Percentiles rank a stretch among this genome's conserved stretches.
phyloP scores from a whole-genome alignment of 1,140 invertebrate genomes.

The Nixonia krombeini region DNA sequence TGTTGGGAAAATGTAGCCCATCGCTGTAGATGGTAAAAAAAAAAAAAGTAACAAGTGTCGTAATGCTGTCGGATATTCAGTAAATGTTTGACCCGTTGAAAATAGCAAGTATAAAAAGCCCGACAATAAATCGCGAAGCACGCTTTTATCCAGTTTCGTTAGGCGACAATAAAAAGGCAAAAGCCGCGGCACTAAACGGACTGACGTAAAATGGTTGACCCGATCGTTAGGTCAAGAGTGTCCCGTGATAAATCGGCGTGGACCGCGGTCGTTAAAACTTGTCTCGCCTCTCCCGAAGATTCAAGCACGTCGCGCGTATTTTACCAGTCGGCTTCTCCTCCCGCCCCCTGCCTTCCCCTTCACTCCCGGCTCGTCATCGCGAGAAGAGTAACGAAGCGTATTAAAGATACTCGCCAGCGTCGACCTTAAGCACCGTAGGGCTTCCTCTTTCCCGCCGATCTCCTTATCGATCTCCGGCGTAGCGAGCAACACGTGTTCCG shows the following conservation, averaged over 20 bases:
- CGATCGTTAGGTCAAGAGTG: constrained; percentile 16
- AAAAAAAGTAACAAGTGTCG: too few species aligned
- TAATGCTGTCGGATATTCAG: too few species aligned
- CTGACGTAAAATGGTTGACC: constrained; percentile 21
- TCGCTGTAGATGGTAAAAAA: too few species aligned
- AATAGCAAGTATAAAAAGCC: too few species aligned
- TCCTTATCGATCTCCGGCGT: neutral
- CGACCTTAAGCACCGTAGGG: too few species aligned
- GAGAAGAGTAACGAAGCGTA: constrained; percentile 13
- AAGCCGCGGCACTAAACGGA: constrained; percentile 13
- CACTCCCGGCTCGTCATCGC: constrained; percentile 8
- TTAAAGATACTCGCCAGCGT: constrained; percentile 3
- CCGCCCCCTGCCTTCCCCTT: too few species aligned
- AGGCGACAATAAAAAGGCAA: constrained; percentile 6
- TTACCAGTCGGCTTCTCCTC: constrained; percentile 12
- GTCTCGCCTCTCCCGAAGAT: constrained; percentile 6
- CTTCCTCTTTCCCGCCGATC: neutral
- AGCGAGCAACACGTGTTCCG: neutral
- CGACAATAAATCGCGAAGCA: neutral
- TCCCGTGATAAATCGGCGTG: constrained; percentile 17
- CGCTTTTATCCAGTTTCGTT: constrained; percentile 6
- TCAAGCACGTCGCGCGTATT: constrained; percentile 11
- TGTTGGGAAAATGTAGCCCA: too few species aligned
- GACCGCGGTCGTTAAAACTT: constrained; percentile 15
- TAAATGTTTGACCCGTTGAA: too few species aligned